phyloP scores from a whole-genome alignment of 2,888 invertebrate species.

The Theretra japonica region DNA sequence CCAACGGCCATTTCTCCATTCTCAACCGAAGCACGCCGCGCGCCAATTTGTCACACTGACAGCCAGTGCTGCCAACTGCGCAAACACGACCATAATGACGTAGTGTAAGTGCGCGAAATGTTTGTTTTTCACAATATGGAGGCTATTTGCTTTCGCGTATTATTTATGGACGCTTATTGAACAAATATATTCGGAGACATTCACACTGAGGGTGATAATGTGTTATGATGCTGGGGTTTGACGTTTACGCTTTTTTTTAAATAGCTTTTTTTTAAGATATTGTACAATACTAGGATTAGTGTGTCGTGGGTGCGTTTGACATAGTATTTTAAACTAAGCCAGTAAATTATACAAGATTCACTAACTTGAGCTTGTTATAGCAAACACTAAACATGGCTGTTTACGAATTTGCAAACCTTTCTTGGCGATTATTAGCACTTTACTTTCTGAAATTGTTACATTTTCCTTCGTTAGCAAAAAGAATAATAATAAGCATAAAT shows the following conservation, averaged over 20 bases:
- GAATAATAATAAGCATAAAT: too few relatives aligned
- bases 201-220: slow-evolving; percentile 59
- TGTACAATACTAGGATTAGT: too few relatives aligned
- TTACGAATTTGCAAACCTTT: too few relatives aligned
- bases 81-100: slow-evolving; percentile 66
- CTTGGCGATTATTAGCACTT: too few relatives aligned
- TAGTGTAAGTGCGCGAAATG: slow-evolving; percentile 67
- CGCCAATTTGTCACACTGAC: slow-evolving; percentile 67
- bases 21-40: slow-evolving; percentile 33
- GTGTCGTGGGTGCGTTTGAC: too few relatives aligned
- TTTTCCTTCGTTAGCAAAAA: too few relatives aligned
- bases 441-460: too few relatives aligned
- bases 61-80: slow-evolving; percentile 72
- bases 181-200: slow-evolving; percentile 71
- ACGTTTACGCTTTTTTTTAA: slow-evolving; percentile 20
- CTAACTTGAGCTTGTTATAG: too few relatives aligned
- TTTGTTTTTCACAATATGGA: slow-evolving; percentile 73
- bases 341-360: too few relatives aligned
- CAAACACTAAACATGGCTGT: too few relatives aligned
- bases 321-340: too few relatives aligned
- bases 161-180: slow-evolving; percentile 68
- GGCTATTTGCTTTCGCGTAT: slow-evolving; percentile 67
- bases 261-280: background rate
- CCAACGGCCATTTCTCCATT: background rate
- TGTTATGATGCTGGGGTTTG: slow-evolving; percentile 35